A percentile compares a stretch with the other conserved stretches of the same genome.
These are phyloP conservation scores for Struthio camelus DNA, from an alignment of 2,113 vertebrate species.

Conservation along the genomic window DNA sequence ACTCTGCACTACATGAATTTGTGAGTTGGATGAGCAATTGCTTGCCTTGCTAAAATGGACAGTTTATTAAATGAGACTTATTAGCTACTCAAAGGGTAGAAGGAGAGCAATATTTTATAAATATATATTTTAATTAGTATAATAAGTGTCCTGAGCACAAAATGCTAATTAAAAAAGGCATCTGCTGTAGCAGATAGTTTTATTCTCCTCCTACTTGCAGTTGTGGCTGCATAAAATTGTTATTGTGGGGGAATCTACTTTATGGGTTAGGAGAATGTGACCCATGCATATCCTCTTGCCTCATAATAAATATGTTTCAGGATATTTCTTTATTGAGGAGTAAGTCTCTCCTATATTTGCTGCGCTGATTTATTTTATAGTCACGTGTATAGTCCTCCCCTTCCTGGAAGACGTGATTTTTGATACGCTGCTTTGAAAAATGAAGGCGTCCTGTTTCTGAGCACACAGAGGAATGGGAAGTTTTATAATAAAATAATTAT, in stretches of 20 bases:
- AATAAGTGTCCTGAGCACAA: neutral
- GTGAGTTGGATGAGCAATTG: neutral
- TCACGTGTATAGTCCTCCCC: neutral
- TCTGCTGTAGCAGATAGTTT: neutral
- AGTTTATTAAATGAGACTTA: neutral
- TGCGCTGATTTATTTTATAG: neutral
- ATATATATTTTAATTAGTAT: neutral
- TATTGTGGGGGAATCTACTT: neutral
- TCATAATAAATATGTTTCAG: neutral
- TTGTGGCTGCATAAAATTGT: neutral
- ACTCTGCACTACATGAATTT: neutral
- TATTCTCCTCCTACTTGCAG: neutral
- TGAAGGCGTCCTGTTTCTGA: neutral
- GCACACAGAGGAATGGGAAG: neutral
- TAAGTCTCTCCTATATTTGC: neutral
- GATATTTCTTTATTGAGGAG: neutral
- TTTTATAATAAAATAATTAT: neutral
- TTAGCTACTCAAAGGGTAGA: neutral
- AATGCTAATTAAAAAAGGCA: neutral
- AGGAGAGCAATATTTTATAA: neutral
- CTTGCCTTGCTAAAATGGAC: neutral
- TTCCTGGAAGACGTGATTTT: neutral
- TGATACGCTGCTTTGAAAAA: neutral
- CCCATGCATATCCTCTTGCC: accelerated
- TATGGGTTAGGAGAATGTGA: neutral